Percentiles rank a stretch among this genome's conserved stretches.
Conservation (phyloP, 2,888 invertebrate species). For the Monopis laevigella region DNA sequence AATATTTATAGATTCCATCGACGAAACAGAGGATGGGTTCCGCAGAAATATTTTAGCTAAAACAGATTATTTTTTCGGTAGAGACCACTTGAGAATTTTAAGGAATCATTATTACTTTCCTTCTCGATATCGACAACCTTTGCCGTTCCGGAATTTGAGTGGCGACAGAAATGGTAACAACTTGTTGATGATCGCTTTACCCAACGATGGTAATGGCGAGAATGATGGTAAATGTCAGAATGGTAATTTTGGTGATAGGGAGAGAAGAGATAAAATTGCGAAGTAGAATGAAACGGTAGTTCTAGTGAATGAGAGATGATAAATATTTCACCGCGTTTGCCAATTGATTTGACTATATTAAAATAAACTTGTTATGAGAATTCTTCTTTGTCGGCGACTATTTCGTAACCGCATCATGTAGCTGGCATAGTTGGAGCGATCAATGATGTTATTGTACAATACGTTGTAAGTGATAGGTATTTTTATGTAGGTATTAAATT, state of each 20-base stretch:
- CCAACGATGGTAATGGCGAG: conserved; percentile 34
- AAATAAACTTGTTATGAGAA: too few relatives aligned
- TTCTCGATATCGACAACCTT: conserved; percentile 49
- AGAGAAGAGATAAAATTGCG: background rate
- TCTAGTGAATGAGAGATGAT: too few relatives aligned
- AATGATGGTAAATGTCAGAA: conserved; percentile 21
- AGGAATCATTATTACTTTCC: conserved; percentile 50
- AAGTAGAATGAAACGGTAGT: background rate
- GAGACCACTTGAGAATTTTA: conserved; percentile 44
- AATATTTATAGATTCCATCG: conserved; percentile 35
- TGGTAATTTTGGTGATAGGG: conserved; percentile 16
- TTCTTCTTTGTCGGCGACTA: too few relatives aligned
- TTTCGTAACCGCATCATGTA: too few relatives aligned
- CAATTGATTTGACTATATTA: too few relatives aligned
- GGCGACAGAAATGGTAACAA: conserved; percentile 72
- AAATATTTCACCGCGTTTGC: too few relatives aligned
- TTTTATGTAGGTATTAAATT: too few relatives aligned
- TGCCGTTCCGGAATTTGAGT: conserved; percentile 50
- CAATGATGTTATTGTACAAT: too few relatives aligned
- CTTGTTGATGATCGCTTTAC: conserved; percentile 73
- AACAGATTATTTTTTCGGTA: conserved; percentile 39
- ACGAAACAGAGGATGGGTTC: conserved; percentile 45
- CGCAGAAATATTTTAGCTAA: conserved; percentile 28
- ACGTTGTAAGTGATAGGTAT: too few relatives aligned
- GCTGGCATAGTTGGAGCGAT: too few relatives aligned